Evolutionary conservation across 1,140 invertebrate species (phyloP).

Genomic region (Psilanteris sp.): DNA sequence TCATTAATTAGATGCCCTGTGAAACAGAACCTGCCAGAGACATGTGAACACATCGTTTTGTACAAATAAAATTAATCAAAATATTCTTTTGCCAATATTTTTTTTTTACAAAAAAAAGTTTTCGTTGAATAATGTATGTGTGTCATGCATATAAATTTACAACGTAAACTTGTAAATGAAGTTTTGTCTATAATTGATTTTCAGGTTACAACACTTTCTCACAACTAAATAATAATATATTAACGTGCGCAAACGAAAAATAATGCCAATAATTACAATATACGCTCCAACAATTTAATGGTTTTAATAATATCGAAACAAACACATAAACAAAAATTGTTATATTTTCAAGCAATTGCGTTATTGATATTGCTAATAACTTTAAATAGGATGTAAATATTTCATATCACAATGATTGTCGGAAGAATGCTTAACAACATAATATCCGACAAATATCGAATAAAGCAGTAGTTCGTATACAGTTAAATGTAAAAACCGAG

Average conservation of each 20-base stretch:
- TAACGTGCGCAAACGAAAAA: not conserved
- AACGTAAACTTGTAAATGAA: conserved; percentile 44
- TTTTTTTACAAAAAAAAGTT: conserved; percentile 39
- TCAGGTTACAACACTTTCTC: conserved; percentile 12
- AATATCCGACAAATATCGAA: conserved; percentile 10
- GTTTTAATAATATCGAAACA: too few species aligned
- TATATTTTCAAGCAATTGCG: too few species aligned
- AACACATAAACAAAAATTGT: too few species aligned
- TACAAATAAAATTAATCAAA: conserved; percentile 19
- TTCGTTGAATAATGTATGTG: conserved; percentile 37
- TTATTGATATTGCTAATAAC: not conserved
- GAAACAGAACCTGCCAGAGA: conserved; percentile 10
- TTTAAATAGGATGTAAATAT: conserved; percentile 1
- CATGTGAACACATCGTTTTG: not conserved
- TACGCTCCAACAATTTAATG: too few species aligned
- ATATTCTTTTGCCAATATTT: conserved; percentile 10
- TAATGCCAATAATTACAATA: not conserved
- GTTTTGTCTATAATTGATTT: conserved; percentile 44
- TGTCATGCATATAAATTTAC: conserved; percentile 43
- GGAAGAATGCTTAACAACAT: conserved; percentile 2
- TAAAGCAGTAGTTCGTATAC: conserved; percentile 7
- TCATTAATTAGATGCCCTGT: conserved; percentile 19
- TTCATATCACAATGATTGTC: not conserved
- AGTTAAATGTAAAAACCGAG: conserved; percentile 15
- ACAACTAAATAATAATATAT: conserved; percentile 3